A percentile compares a stretch with the other conserved stretches of the same genome.
phyloP scores from a whole-genome alignment of 2,888 invertebrate species.

The Ormia ochracea region DNA sequence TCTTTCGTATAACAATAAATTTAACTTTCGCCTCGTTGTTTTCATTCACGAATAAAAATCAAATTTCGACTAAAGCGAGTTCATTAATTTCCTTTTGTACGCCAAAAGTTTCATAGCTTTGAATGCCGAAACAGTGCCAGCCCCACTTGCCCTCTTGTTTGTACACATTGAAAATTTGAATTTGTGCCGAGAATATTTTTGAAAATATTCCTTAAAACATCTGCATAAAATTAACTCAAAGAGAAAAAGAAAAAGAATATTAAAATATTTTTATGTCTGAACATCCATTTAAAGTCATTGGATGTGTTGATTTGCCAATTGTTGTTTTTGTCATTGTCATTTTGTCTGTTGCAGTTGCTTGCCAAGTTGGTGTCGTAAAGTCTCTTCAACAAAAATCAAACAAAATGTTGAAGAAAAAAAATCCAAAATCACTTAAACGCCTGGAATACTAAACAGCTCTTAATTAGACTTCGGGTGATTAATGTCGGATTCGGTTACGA shows the following conservation, averaged over 20 bases:
- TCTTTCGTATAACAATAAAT: no score
- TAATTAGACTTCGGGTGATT: constrained; percentile 67
- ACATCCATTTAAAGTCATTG: background rate
- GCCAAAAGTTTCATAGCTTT: no score
- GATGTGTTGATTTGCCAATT: constrained; percentile 5
- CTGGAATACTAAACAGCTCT: constrained; percentile 68
- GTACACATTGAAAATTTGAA: background rate
- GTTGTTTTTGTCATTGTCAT: background rate
- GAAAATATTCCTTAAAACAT: background rate
- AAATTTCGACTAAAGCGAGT: no score
- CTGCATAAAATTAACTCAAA: background rate
- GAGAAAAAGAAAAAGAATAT: background rate
- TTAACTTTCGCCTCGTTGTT: no score
- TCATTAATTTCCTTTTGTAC: no score
- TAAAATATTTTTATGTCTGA: background rate
- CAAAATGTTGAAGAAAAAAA: background rate
- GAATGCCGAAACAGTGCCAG: no score
- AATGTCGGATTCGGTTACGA: constrained; percentile 67
- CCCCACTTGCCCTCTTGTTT: no score
- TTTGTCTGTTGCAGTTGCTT: background rate
- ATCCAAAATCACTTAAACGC: constrained; percentile 55
- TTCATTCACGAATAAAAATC: no score
- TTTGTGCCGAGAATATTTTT: background rate
- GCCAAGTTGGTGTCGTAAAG: background rate
- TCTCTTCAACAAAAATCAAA: constrained; percentile 27